Evolutionary conservation across 2,797 vertebrate species (phyloP).

Genomic region (Oreochromis grahami): DNA sequence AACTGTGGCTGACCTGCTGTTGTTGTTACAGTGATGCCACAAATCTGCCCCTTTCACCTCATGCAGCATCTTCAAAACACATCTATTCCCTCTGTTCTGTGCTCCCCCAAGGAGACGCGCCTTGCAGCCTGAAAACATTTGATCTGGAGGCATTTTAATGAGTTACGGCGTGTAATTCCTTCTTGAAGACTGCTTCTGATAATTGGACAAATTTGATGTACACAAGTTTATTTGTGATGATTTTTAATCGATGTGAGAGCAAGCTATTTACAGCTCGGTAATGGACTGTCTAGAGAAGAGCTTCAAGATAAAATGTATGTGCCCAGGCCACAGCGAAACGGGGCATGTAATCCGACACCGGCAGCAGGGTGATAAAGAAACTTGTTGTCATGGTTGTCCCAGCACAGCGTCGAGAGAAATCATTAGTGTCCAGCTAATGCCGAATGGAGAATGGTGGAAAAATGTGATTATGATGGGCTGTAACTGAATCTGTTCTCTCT

Average conservation of each 20-base stretch:
- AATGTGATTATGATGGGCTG: conserved; percentile 41
- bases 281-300: not conserved
- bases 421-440: conserved; percentile 37
- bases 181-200: not conserved
- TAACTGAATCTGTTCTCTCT: conserved; percentile 45
- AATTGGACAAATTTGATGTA: not conserved
- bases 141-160: not conserved
- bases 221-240: not conserved
- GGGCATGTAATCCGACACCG: conserved; percentile 11
- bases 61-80: not conserved
- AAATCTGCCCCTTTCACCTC: not conserved
- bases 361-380: conserved; percentile 21
- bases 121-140: not conserved
- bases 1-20: not conserved
- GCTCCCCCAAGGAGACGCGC: not conserved
- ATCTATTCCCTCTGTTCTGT: not conserved
- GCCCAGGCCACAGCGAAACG: not conserved
- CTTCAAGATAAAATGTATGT: not conserved
- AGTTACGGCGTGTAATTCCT: not conserved
- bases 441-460: conserved; percentile 46
- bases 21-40: not conserved
- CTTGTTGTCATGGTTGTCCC: conserved; percentile 19
- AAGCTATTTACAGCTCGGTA: not conserved
- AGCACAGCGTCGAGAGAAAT: conserved; percentile 43
- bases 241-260: not conserved